Conservation (phyloP, 2,888 invertebrate species). For the Lepidocyrtoides sp. region DNA sequence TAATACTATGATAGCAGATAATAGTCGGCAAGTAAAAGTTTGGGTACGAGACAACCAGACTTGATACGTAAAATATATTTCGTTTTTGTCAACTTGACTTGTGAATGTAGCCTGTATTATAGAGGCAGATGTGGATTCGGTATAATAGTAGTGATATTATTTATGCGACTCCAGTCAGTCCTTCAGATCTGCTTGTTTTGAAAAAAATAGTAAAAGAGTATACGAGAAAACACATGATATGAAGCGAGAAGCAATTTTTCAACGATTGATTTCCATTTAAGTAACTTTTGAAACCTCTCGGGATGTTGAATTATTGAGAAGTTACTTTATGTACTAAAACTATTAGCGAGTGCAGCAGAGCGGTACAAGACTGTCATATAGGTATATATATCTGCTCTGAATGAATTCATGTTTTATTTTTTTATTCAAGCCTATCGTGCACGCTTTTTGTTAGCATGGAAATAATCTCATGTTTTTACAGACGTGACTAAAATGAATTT, state of each 20-base stretch:
- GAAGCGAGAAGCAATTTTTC: slow-evolving; percentile 74
- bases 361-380: slow-evolving; percentile 24
- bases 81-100: slow-evolving; percentile 42
- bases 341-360: slow-evolving; percentile 62
- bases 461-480: no score
- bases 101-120: no score
- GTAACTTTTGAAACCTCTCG: slow-evolving; percentile 84
- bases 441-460: neutral
- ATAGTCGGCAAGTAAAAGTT: slow-evolving; percentile 26
- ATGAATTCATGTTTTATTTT: slow-evolving; percentile 20
- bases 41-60: neutral
- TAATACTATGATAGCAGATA: slow-evolving; percentile 6
- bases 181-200: neutral
- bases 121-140: slow-evolving; percentile 14
- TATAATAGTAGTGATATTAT: neutral
- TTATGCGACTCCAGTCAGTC: slow-evolving; percentile 31
- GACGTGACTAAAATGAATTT: neutral
- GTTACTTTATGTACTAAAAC: slow-evolving; percentile 58
- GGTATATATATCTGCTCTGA: no score
- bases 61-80: slow-evolving; percentile 34
- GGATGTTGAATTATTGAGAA: slow-evolving; percentile 85
- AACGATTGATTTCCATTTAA: slow-evolving; percentile 86
- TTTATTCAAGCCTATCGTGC: slow-evolving; percentile 10
- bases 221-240: slow-evolving; percentile 14
- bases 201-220: slow-evolving; percentile 7